These are phyloP conservation scores for Corynorhinus townsendii DNA, from an alignment of 2,113 vertebrate species.

Conservation along the genomic window DNA sequence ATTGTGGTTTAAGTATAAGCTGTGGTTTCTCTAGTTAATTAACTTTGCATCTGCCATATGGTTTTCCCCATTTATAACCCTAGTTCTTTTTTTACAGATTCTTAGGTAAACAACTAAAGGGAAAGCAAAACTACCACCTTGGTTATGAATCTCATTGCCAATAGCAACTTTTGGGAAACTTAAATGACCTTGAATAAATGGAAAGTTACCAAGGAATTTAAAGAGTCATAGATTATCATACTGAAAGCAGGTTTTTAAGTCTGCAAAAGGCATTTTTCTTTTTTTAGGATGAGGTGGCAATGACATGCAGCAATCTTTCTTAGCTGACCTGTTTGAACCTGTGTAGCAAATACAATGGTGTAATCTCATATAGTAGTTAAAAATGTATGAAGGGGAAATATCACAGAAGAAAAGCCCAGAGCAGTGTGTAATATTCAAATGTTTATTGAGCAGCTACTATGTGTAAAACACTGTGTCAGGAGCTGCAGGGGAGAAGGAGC, in stretches of 20 bases:
- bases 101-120: not conserved
- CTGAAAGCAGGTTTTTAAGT: not conserved
- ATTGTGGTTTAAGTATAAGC: not conserved
- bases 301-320: not conserved
- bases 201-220: not conserved
- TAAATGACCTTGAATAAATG: not conserved
- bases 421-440: accelerated
- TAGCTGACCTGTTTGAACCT: not conserved
- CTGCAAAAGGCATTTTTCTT: not conserved
- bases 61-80: not conserved
- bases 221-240: not conserved
- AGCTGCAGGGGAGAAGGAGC: not conserved
- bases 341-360: not conserved
- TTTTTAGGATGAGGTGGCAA: accelerated
- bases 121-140: no score
- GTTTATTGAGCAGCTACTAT: not conserved
- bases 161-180: not conserved
- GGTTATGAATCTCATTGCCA: not conserved
- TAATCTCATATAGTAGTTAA: not conserved
- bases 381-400: not conserved
- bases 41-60: not conserved
- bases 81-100: not conserved
- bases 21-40: not conserved
- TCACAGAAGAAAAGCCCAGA: not conserved
- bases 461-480: not conserved